Evolutionary conservation across 92 coral and sea anemone genomes (phyloP), one percentile per base, ranked within the genome.

Genomic region (Ricordea florida): DNA sequence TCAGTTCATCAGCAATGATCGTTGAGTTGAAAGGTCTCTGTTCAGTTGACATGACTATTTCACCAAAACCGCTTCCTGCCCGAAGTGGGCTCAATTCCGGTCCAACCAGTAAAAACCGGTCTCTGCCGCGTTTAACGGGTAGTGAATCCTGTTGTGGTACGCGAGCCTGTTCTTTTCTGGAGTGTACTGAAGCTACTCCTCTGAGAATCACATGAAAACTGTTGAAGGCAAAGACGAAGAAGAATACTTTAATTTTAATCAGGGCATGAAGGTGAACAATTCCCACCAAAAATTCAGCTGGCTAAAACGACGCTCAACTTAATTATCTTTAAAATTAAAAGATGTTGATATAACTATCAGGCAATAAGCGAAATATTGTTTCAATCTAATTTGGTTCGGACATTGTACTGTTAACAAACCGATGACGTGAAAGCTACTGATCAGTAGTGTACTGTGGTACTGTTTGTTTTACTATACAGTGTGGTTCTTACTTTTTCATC

Each of bases 151-250:
- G 66, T 62, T 84, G 30, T 51, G 84, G 41, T 22, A 15, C 63
- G 67, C 96, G 6, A 76, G 84, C 87, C 7, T 87, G 93, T 35
- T 86, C 93, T 41, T 79, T 81, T 63, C 84, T 88, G 23, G 91
- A 89, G 46, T 91, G 90, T 21, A 94, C 93, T 10, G 98, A 85
- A 9, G 90, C 97, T 30, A 84, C 68, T 23, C 98, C 98, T 80
- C 79, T 91, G n/a, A 94, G 43, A 8, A 91, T 83, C 61, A 94
- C 66, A 60, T 92, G 87, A 72, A 92, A 88, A 44, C 98, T 94
- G 79, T 28, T 31, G 5, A 26, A 20, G 49, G 18, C 20, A 51
- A 30, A 32, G n/a, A n/a, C n/a, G n/a, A n/a, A n/a, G n/a, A n/a
- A n/a, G n/a, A n/a, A n/a, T n/a, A n/a, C n/a, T n/a, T n/a, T n/a